phyloP scores from a whole-genome alignment of 2,888 invertebrate species.

The Yponomeuta malinellus region DNA sequence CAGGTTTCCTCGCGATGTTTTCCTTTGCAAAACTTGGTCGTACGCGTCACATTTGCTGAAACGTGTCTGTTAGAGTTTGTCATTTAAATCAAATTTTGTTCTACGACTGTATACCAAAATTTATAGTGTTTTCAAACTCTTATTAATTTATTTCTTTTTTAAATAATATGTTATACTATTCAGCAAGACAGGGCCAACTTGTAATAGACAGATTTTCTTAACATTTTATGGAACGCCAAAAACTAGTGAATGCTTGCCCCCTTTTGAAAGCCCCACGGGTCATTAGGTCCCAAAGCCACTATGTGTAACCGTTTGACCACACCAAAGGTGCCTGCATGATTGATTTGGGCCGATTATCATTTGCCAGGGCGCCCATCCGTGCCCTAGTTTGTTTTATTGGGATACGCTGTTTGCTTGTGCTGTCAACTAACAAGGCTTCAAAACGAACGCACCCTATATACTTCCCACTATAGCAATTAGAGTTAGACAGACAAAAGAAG shows the following conservation, averaged over 20 bases:
- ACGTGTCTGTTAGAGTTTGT: too few relatives aligned
- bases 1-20: too few relatives aligned
- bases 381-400: conserved; percentile 9
- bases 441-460: neutral
- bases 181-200: too few relatives aligned
- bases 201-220: neutral
- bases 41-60: too few relatives aligned
- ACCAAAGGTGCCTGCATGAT: conserved; percentile 15
- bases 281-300: conserved; percentile 15
- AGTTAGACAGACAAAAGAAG: too few relatives aligned
- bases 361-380: conserved; percentile 15
- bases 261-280: conserved; percentile 12
- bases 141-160: too few relatives aligned
- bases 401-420: neutral
- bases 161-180: too few relatives aligned
- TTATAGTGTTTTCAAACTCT: too few relatives aligned
- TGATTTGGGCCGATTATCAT: conserved; percentile 18
- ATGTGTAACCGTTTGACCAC: conserved; percentile 4
- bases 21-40: too few relatives aligned
- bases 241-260: neutral
- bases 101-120: too few relatives aligned
- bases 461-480: too few relatives aligned
- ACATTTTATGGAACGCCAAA: neutral
- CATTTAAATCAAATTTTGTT: too few relatives aligned
- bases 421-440: neutral